Evolutionary conservation across 2,888 invertebrate species (phyloP).

Genomic region (Trichogramma evanescens): DNA sequence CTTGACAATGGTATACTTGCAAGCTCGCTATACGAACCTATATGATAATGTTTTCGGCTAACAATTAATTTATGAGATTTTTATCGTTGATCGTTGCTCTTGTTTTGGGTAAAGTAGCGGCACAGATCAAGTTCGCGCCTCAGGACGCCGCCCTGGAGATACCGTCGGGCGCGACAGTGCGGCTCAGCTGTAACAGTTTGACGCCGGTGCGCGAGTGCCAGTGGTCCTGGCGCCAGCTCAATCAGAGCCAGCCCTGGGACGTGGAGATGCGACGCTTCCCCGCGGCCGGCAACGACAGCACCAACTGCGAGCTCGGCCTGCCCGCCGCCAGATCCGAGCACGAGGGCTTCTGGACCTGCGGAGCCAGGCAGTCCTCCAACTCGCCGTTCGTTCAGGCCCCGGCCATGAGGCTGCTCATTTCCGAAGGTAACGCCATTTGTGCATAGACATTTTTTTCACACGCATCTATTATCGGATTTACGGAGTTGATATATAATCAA

Average conservation of each 20-base stretch:
- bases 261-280: slow-evolving; percentile 39
- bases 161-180: slow-evolving; percentile 36
- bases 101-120: slow-evolving; percentile 23
- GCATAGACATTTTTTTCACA: background rate
- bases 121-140: slow-evolving; percentile 31
- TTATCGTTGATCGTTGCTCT: background rate
- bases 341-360: slow-evolving; percentile 45
- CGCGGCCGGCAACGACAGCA: slow-evolving; percentile 39
- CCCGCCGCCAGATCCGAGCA: slow-evolving; percentile 40
- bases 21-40: background rate
- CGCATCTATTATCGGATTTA: slow-evolving; percentile 1
- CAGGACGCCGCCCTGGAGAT: slow-evolving; percentile 36
- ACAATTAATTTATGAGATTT: background rate
- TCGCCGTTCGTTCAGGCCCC: slow-evolving; percentile 35
- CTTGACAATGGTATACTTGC: slow-evolving; percentile 29
- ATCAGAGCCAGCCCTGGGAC: slow-evolving; percentile 41
- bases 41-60: background rate
- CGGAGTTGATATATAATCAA: background rate
- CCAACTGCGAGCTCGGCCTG: slow-evolving; percentile 42
- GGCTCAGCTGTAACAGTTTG: slow-evolving; percentile 38
- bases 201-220: slow-evolving; percentile 40
- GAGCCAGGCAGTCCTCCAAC: slow-evolving; percentile 33
- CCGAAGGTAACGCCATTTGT: slow-evolving; percentile 32
- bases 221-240: slow-evolving; percentile 43
- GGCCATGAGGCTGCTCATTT: slow-evolving; percentile 37